Evolutionary conservation across 2,113 vertebrate genomes (phyloP).

Genomic region (Salminus brasiliensis): DNA sequence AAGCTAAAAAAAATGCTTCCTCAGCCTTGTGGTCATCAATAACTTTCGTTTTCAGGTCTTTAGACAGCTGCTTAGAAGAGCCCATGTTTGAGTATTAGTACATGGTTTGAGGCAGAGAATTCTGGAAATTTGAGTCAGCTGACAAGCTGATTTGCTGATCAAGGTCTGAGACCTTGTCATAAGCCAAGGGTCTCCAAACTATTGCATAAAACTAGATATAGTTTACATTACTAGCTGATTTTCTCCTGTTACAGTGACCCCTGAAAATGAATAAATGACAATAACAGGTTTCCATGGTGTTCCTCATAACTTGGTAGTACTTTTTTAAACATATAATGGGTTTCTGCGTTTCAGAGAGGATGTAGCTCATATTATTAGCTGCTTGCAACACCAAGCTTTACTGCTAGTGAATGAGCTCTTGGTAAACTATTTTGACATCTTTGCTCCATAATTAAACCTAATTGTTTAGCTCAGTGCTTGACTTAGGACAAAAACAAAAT

Average conservation of each 20-base stretch:
- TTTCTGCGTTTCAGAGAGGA: slow-evolving; percentile 1
- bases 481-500: slow-evolving; percentile 65
- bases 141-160: too few relatives aligned
- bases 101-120: too few relatives aligned
- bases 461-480: slow-evolving; percentile 66
- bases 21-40: too few relatives aligned
- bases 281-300: not conserved
- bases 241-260: not conserved
- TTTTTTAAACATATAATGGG: slow-evolving; percentile 5
- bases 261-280: not conserved
- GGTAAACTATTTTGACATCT: slow-evolving; percentile 74
- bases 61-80: too few relatives aligned
- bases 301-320: not conserved
- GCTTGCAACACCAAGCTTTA: slow-evolving; percentile 23
- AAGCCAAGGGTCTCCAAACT: too few relatives aligned
- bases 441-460: slow-evolving; percentile 52
- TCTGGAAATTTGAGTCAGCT: too few relatives aligned
- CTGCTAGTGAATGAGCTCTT: slow-evolving; percentile 59
- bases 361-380: slow-evolving; percentile 35
- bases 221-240: too few relatives aligned
- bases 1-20: too few relatives aligned
- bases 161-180: too few relatives aligned
- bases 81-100: too few relatives aligned
- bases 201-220: too few relatives aligned
- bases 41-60: too few relatives aligned